Base-by-base conservation (phyloP, 1,140 invertebrate species). In the Caerostris extrusa region DNA sequence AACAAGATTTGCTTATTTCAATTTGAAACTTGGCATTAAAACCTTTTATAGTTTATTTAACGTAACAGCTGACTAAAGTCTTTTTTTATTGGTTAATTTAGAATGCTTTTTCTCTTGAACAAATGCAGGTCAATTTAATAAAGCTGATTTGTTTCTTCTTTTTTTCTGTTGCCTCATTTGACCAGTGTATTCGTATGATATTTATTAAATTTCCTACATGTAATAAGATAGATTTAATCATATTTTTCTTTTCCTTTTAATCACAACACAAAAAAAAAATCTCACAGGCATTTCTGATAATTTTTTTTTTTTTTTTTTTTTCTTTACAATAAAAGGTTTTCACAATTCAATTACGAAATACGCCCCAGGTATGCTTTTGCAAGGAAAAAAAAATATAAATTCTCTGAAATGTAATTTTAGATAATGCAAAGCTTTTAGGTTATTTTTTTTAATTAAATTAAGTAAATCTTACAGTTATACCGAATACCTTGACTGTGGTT, bases 301-400 rank as follows among this genome's bases (percentile, higher is more conserved):
- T 55, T 83, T 55, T 12, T 83, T 83, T 83, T n/a, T n/a, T n/a
- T n/a, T n/a, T n/a, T n/a, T n/a, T 60, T 87, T 87, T 3, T 50
- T n/a, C 12, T 57, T 58, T 85, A 7, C 34, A 57, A 64, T 87
- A 87, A 87, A 87, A 87, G 85, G 57, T 87, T 87, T n/a, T 64
- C 58, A 19, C 85, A 87, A 87, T 87, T 87, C 57, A 87, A 87
- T 87, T 87, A 87, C 85, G 34, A 64, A 87, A 64, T 87, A 19
- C 8, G 60, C 60, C 58, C 17, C 7, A 64, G 85, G 58, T 19
- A 64, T 61, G 0, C 57, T 61, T 60, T 87, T 12, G 14, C 12
- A 64, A 34, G 19, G 61, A 61, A 61, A 17, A 19, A 58, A 85
- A 77, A 77, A 50, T 8, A 34, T 5, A 7, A 53, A 83, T 83